Base-by-base conservation (phyloP, 2,113 vertebrate genomes). In the Daboia siamensis region DNA sequence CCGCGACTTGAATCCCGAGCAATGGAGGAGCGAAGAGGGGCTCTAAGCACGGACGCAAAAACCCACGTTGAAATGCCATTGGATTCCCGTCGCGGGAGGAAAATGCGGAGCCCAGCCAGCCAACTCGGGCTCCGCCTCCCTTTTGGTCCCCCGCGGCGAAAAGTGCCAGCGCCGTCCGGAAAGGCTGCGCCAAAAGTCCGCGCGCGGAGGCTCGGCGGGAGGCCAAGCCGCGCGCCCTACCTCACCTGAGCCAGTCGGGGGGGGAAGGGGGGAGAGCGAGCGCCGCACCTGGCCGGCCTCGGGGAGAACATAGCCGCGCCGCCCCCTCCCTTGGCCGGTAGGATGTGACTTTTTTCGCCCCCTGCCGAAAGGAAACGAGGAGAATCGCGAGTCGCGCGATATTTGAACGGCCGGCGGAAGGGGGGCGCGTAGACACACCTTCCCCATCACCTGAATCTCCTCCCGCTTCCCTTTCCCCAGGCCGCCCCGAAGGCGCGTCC, bases 371-470 rank as follows among this genome's bases (percentile, higher is more conserved):
- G 3, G 0, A 20, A 6, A 5, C 4, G 15, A 4, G 20, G 4
- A 44, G 0, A 64, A 21, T 94, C 95, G 12, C 95, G 93, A 64
- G 26, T 94, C 95, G 12, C 95, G 94, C 94, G 94, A 92, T 74
- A 94, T 88, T 91, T 94, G 89, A 86, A 91, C 55, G 91, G 1
- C 52, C 11, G 46, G 64, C 3, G 92, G 55, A 85, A 69, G 10
- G 61, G 56, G 20, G 55, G 20, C 74, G 59, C 57, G 26, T 80
- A 33, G 90, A 20, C n/a, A 15, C 52, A 54, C 12, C 24, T 54
- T 44, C 3, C 10, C 20, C 44, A 0, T 5, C 44, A 9, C 48
- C n/a, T 59, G 59, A 7, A n/a, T 93, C 93, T 91, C 91, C 91
- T 86, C 64, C 92, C 69, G 80, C 55, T 61, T 57, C 13, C 5